Percentiles rank a stretch among this genome's conserved stretches.
Conservation (phyloP, 2,888 invertebrate species). For the Macrophya annulata region DNA sequence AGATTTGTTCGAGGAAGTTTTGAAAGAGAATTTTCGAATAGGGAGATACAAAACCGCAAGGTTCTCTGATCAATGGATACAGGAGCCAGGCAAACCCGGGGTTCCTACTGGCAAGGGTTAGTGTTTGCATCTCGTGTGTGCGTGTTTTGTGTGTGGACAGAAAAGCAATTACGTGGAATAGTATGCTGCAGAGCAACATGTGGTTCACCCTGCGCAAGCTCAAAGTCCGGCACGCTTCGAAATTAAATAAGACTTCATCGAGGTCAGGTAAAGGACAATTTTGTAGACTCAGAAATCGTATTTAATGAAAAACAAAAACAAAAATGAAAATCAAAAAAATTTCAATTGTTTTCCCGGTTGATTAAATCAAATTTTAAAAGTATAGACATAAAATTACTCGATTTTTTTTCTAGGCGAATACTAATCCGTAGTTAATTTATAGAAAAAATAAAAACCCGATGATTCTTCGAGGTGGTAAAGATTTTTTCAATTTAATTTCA, state of each 20-base stretch:
- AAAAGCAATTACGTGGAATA: conserved; percentile 52
- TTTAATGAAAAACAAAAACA: background rate
- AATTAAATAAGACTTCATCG: conserved; percentile 33
- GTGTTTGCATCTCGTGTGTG: conserved; percentile 41
- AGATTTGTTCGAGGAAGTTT: background rate
- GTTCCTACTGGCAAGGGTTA: conserved; percentile 19
- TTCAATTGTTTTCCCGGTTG: background rate
- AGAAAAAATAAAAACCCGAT: background rate
- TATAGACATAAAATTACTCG: background rate
- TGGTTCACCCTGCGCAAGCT: conserved; percentile 51
- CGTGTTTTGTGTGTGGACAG: conserved; percentile 41
- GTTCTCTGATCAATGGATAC: conserved; percentile 43
- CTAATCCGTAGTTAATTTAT: background rate
- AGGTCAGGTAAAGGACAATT: background rate
- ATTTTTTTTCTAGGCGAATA: background rate
- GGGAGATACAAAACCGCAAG: background rate
- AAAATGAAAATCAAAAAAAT: background rate
- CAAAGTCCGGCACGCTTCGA: conserved; percentile 23
- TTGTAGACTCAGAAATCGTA: background rate
- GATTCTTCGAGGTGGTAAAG: background rate
- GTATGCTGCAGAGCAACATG: conserved; percentile 50
- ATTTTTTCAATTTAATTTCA: background rate
- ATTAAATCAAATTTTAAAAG: background rate
- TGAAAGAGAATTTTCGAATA: background rate
- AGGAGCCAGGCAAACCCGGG: conserved; percentile 30